Evolutionary conservation across 2,113 vertebrate species (phyloP).

Genomic region (Gallinago jamesoni): DNA sequence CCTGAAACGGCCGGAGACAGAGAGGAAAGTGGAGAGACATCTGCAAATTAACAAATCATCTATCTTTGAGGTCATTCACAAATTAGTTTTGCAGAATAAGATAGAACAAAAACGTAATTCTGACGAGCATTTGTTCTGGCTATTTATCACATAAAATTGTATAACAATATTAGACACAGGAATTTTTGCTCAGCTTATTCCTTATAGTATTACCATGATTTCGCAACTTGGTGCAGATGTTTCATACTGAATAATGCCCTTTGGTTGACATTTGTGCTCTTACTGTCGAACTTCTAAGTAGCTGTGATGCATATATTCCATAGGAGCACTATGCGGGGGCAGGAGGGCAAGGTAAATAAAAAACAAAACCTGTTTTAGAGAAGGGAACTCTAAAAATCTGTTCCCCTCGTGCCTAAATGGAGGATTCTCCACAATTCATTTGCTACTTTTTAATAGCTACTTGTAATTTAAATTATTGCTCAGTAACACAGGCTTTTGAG

Average conservation of each 20-base stretch:
- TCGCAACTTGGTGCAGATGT: conserved; percentile 44
- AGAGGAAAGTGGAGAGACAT: conserved; percentile 48
- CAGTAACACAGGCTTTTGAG: conserved; percentile 6
- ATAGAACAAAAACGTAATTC: conserved; percentile 70
- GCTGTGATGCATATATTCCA: conserved; percentile 20
- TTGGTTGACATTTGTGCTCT: conserved; percentile 23
- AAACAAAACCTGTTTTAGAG: not conserved
- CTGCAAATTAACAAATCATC: conserved; percentile 70
- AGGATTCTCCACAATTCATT: not conserved
- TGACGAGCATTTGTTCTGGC: conserved; percentile 61
- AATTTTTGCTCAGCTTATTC: conserved; percentile 50
- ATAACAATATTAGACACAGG: conserved; percentile 33
- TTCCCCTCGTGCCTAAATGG: not conserved
- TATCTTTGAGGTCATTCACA: conserved; percentile 60
- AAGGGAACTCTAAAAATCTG: not conserved
- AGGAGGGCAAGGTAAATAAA: not conserved
- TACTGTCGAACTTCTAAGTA: conserved; percentile 1
- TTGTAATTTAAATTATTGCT: conserved; percentile 52
- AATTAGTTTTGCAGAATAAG: conserved; percentile 73
- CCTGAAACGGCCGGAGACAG: conserved; percentile 20
- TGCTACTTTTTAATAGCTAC: conserved; percentile 17
- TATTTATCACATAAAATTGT: conserved; percentile 69
- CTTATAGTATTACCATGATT: conserved; percentile 40
- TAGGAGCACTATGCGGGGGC: not conserved
- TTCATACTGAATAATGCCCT: conserved; percentile 6